phyloP scores from a whole-genome alignment of 2,113 vertebrate genomes.

The Riparia riparia region DNA sequence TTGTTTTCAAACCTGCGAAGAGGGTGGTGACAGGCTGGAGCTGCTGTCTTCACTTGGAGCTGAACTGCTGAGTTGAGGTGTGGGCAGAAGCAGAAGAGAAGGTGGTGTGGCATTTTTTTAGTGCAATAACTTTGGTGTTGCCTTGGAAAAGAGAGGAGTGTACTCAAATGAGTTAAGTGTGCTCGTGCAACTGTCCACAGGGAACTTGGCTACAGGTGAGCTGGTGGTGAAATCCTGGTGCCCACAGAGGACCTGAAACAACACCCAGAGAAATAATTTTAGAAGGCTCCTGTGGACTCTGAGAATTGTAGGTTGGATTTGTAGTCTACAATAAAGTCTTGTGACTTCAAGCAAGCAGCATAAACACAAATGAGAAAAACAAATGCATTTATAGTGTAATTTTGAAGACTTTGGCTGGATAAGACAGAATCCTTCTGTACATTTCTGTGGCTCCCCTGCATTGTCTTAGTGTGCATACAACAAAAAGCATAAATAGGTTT shows the following conservation, averaged over 20 bases:
- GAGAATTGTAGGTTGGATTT: background rate
- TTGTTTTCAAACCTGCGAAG: background rate
- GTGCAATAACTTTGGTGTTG: background rate
- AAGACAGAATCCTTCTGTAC: background rate
- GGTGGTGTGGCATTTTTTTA: background rate
- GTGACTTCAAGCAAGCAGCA: background rate
- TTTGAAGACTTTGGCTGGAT: background rate
- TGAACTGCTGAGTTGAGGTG: background rate
- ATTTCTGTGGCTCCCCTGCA: background rate
- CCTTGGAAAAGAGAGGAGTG: background rate
- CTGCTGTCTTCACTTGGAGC: background rate
- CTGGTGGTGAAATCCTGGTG: background rate
- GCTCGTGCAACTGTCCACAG: background rate
- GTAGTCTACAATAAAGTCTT: background rate
- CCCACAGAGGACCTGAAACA: background rate
- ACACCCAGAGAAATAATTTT: background rate
- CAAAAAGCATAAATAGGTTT: background rate
- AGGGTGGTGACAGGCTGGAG: background rate
- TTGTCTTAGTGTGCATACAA: background rate
- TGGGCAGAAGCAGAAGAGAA: background rate
- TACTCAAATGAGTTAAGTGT: background rate
- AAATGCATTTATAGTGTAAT: background rate
- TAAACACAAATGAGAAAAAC: background rate
- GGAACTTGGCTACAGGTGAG: background rate
- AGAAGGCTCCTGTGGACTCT: background rate